Percentiles rank a stretch among this genome's conserved stretches.
These are phyloP conservation scores for Lanistes nyassanus DNA, from an alignment of 1,140 invertebrate genomes.

Conservation along the genomic window DNA sequence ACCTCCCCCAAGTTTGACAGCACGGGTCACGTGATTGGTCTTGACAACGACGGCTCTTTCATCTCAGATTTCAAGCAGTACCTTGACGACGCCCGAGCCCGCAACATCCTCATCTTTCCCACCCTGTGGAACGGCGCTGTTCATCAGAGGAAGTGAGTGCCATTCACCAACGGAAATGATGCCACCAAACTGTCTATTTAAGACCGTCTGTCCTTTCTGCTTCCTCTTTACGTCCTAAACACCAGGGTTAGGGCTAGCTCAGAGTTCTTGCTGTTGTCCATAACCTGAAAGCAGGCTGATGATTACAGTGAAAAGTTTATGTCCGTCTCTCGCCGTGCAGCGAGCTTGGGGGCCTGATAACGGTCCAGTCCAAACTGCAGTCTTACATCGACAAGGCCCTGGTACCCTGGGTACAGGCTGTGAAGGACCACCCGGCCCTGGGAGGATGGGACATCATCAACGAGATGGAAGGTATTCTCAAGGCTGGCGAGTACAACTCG, in stretches of 20 bases:
- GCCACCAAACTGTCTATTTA: too few species aligned
- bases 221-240: too few species aligned
- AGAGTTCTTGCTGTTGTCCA: too few species aligned
- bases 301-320: too few species aligned
- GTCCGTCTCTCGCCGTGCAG: constrained; percentile 2
- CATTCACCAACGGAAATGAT: too few species aligned
- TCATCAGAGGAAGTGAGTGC: constrained; percentile 41
- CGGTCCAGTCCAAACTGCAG: constrained; percentile 60
- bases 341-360: constrained; percentile 46
- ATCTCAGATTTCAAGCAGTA: constrained; percentile 44
- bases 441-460: constrained; percentile 67
- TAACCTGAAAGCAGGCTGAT: too few species aligned
- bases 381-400: constrained; percentile 65
- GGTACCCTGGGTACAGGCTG: constrained; percentile 51
- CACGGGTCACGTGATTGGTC: constrained; percentile 40
- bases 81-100: constrained; percentile 37
- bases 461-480: constrained; percentile 64
- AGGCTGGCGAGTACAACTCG: constrained; percentile 42
- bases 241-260: too few species aligned
- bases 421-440: constrained; percentile 62
- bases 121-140: constrained; percentile 67
- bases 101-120: constrained; percentile 63
- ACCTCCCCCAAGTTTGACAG: constrained; percentile 56
- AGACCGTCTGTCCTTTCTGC: too few species aligned
- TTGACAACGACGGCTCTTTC: constrained; percentile 42